A percentile compares a stretch with the other conserved stretches of the same genome.
Evolutionary conservation across 2,113 vertebrate species (phyloP).

Genomic region (Chelonoidis abingdonii): DNA sequence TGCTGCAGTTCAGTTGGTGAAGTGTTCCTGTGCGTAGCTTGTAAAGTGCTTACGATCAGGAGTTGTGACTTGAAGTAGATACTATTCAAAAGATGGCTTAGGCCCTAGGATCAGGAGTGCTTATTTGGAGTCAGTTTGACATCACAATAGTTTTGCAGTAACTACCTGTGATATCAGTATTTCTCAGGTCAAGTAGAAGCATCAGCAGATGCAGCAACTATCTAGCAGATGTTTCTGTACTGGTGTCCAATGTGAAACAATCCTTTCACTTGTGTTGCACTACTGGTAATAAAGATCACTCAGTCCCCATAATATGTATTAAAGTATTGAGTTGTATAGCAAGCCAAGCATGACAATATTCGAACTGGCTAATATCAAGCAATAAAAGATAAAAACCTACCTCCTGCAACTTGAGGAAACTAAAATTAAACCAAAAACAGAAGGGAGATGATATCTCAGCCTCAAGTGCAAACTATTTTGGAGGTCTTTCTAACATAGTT

Average conservation of each 20-base stretch:
- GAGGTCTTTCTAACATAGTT: not conserved
- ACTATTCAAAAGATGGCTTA: not conserved
- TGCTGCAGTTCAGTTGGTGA: not conserved
- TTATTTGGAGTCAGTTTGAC: not conserved
- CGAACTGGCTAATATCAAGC: not conserved
- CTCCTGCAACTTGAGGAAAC: not conserved
- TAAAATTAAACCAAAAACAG: not conserved
- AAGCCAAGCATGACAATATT: not conserved
- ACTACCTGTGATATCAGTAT: not conserved
- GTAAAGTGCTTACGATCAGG: not conserved
- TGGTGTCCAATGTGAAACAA: not conserved
- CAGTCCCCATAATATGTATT: not conserved
- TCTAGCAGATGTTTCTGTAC: not conserved
- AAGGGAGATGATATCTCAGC: not conserved
- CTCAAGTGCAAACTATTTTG: not conserved
- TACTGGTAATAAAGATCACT: not conserved
- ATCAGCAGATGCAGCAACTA: not conserved
- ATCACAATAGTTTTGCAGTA: not conserved
- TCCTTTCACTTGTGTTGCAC: not conserved
- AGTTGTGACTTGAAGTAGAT: not conserved
- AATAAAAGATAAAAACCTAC: not conserved
- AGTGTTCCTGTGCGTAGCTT: not conserved
- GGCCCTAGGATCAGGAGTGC: not conserved
- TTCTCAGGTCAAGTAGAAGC: not conserved
- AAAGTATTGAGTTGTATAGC: not conserved